A percentile compares a stretch with the other conserved stretches of the same genome.
Evolutionary conservation across 2,797 vertebrate genomes (phyloP).

Genomic region (Peromyscus attwateri): DNA sequence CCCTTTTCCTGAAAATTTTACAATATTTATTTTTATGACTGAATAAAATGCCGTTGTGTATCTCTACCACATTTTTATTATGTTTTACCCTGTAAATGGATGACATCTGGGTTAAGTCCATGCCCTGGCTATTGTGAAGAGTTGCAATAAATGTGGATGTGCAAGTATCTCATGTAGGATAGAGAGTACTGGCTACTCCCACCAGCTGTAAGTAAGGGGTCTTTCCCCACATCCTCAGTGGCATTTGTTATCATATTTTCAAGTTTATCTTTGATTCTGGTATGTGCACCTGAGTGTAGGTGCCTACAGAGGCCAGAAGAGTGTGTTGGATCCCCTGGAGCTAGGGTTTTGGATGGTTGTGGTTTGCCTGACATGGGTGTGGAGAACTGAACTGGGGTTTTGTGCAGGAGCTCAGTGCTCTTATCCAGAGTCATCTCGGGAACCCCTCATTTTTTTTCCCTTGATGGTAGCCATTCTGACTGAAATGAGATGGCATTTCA

Average conservation of each 20-base stretch:
- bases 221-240: neutral
- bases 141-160: neutral
- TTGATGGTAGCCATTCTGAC: neutral
- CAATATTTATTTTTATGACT: neutral
- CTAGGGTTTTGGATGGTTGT: too few species aligned
- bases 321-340: neutral
- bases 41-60: neutral
- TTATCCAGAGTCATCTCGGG: neutral
- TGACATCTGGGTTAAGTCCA: neutral
- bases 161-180: neutral
- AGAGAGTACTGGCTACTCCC: too few species aligned
- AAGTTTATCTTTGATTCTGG: neutral
- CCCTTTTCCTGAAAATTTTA: too few species aligned
- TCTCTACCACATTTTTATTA: neutral
- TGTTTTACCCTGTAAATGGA: neutral
- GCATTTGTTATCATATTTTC: neutral
- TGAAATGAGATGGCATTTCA: neutral
- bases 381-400: neutral
- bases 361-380: neutral
- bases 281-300: neutral
- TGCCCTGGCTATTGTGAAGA: neutral
- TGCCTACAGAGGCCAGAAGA: neutral
- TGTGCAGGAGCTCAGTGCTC: neutral
- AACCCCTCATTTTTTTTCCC: neutral
- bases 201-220: neutral